Percentiles rank a stretch among this genome's conserved stretches.
Evolutionary conservation across 2,888 invertebrate genomes (phyloP).

Genomic region (Furcula furcula): DNA sequence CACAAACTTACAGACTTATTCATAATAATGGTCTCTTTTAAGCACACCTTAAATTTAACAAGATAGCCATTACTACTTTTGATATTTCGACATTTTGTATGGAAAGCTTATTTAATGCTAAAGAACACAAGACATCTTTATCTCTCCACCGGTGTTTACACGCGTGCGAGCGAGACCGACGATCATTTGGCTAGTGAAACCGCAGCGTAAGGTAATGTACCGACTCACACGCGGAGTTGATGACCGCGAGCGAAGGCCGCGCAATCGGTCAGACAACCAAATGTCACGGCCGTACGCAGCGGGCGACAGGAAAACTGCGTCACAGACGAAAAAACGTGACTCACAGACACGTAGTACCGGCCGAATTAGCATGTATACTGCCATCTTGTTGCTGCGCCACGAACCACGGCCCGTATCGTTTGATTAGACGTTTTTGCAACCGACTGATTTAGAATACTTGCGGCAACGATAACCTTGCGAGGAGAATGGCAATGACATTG

Average conservation of each 20-base stretch:
- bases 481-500: slow-evolving; percentile 75
- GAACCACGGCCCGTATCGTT: slow-evolving; percentile 10
- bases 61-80: slow-evolving; percentile 33
- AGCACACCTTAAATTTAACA: slow-evolving; percentile 31
- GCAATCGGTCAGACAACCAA: slow-evolving; percentile 79
- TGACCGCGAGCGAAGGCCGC: slow-evolving; percentile 78
- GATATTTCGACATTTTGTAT: slow-evolving; percentile 34
- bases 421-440: slow-evolving; percentile 37
- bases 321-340: slow-evolving; percentile 74
- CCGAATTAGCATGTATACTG: slow-evolving; percentile 36
- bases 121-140: slow-evolving; percentile 39
- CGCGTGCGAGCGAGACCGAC: slow-evolving; percentile 41
- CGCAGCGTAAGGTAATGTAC: slow-evolving; percentile 55
- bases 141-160: slow-evolving; percentile 33
- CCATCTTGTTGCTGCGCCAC: slow-evolving; percentile 28
- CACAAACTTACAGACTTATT: slow-evolving; percentile 21
- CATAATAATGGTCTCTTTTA: slow-evolving; percentile 34
- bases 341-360: slow-evolving; percentile 37
- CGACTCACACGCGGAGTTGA: slow-evolving; percentile 65
- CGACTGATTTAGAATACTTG: slow-evolving; percentile 36
- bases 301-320: slow-evolving; percentile 69
- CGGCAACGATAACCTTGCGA: slow-evolving; percentile 53
- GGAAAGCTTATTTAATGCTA: slow-evolving; percentile 30
- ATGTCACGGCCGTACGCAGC: slow-evolving; percentile 74
- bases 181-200: slow-evolving; percentile 48